These are phyloP conservation scores for Falco punctatus DNA, from an alignment of 2,113 vertebrate genomes.

Conservation along the genomic window DNA sequence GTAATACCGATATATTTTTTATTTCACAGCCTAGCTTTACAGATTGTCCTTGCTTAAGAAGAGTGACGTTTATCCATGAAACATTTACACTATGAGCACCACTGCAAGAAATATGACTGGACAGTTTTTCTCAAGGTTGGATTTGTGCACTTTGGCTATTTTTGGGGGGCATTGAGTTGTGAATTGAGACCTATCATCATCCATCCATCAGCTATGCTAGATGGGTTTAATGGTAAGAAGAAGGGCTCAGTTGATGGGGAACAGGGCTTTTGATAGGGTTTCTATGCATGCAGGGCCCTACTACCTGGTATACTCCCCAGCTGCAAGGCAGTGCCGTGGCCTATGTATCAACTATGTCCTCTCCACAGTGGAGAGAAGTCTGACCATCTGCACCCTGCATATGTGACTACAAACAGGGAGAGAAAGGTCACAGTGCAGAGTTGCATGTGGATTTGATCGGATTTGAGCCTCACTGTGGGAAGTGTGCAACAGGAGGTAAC, in stretches of 20 bases:
- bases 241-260: neutral
- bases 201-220: neutral
- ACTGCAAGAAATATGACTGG: neutral
- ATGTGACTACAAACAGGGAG: neutral
- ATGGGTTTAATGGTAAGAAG: neutral
- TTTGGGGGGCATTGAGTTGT: accelerated
- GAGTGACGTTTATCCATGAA: neutral
- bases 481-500: neutral
- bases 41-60: neutral
- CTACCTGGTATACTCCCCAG: neutral
- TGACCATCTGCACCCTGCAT: neutral
- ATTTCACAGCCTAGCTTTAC: neutral
- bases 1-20: neutral
- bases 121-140: neutral
- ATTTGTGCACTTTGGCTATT: neutral
- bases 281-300: neutral
- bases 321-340: neutral
- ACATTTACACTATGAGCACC: neutral
- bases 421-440: neutral
- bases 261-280: neutral
- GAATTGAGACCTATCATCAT: neutral
- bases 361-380: neutral
- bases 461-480: neutral
- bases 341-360: neutral
- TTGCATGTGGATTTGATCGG: accelerated